A percentile compares a stretch with the other conserved stretches of the same genome.
Conservation (phyloP, 1,140 invertebrate species). For the Drosophila sp. region DNA sequence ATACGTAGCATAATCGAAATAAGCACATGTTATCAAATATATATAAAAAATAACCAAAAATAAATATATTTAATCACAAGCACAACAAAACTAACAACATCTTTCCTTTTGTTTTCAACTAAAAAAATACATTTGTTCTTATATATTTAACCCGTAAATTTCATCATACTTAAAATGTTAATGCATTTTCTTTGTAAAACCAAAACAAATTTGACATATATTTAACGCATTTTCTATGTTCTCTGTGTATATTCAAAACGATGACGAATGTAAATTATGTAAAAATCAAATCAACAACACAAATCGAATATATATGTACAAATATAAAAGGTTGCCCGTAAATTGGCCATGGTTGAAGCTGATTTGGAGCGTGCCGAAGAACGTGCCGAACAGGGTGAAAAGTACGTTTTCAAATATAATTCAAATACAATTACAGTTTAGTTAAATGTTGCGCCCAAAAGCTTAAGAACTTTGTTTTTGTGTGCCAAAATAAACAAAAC, state of each 20-base stretch:
- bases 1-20: neutral
- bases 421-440: conserved; percentile 16
- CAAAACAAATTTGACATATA: conserved; percentile 27
- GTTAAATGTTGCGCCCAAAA: conserved; percentile 44
- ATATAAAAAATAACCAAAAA: neutral
- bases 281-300: conserved; percentile 43
- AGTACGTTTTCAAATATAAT: conserved; percentile 91
- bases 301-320: conserved; percentile 53
- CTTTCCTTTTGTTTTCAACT: conserved; percentile 24
- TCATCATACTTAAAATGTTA: conserved; percentile 18
- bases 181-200: conserved; percentile 30
- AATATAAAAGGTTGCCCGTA: conserved; percentile 97
- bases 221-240: conserved; percentile 74
- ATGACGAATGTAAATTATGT: conserved; percentile 40
- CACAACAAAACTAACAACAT: conserved; percentile 23
- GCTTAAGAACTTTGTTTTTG: conserved; percentile 47
- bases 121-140: conserved; percentile 20
- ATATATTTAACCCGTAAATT: conserved; percentile 19
- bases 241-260: conserved; percentile 49
- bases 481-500: conserved; percentile 41
- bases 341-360: conserved; percentile 99
- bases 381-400: conserved; percentile 99
- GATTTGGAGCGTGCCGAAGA: conserved; percentile 99
- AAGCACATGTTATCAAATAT: conserved; percentile 38
- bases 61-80: neutral